Conservation (phyloP, 1,140 invertebrate species). For the Listronotus bonariensis region DNA sequence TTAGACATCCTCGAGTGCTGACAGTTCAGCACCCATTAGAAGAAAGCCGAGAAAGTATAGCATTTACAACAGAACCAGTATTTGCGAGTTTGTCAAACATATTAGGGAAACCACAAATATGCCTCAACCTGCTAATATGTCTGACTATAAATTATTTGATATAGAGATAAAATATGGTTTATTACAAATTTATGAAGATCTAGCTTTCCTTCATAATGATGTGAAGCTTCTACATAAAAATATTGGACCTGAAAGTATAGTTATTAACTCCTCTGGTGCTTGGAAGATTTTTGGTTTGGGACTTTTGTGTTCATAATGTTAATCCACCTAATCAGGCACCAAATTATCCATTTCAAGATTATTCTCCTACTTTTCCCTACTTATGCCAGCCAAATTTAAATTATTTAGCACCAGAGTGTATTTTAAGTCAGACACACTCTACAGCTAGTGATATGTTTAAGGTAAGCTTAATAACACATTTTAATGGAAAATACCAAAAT, state of each 20-base stretch:
- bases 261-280: constrained; percentile 89
- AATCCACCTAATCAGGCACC: constrained; percentile 66
- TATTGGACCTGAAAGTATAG: constrained; percentile 87
- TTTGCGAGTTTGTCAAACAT: constrained; percentile 91
- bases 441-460: constrained; percentile 88
- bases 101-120: constrained; percentile 77
- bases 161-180: constrained; percentile 97
- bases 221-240: constrained; percentile 93
- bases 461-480: constrained; percentile 2
- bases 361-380: constrained; percentile 72
- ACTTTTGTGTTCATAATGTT: constrained; percentile 82
- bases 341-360: constrained; percentile 79
- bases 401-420: constrained; percentile 84
- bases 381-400: constrained; percentile 82
- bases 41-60: constrained; percentile 93
- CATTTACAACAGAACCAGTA: constrained; percentile 97
- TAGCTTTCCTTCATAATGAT: constrained; percentile 91
- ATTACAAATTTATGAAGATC: constrained; percentile 88
- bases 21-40: constrained; percentile 97
- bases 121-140: constrained; percentile 66
- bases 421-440: constrained; percentile 70
- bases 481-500: constrained; percentile 44
- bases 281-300: constrained; percentile 98
- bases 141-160: constrained; percentile 74
- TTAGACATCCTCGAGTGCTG: constrained; percentile 92